These are phyloP conservation scores for Sebastes diaconus DNA, from an alignment of 2,797 vertebrate genomes.

Conservation along the genomic window DNA sequence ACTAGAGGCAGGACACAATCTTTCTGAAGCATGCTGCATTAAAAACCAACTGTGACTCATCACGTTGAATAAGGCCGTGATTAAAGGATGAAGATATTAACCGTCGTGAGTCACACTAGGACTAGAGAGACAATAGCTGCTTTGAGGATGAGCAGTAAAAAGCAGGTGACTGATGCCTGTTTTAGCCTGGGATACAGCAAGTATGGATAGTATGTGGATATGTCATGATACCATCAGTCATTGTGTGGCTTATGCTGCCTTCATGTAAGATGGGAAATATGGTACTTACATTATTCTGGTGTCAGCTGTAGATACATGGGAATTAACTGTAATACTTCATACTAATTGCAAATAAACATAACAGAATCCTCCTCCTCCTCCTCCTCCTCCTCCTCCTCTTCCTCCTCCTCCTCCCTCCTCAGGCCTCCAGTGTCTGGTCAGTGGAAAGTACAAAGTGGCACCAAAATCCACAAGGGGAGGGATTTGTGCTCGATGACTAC, in stretches of 20 bases:
- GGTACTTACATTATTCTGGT: not conserved
- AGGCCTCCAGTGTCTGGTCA: conserved; percentile 82
- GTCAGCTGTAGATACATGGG: not conserved
- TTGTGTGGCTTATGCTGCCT: not conserved
- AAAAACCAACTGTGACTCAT: conserved; percentile 34
- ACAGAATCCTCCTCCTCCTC: not conserved
- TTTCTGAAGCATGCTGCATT: conserved; percentile 9
- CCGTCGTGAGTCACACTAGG: conserved; percentile 38
- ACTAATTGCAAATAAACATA: not conserved
- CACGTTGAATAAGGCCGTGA: conserved; percentile 22
- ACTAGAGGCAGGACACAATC: conserved; percentile 21
- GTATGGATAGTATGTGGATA: conserved; percentile 18
- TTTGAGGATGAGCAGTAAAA: conserved; percentile 34
- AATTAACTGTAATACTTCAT: not conserved
- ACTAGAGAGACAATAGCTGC: conserved; percentile 38
- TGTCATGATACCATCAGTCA: conserved; percentile 5
- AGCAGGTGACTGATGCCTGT: conserved; percentile 48
- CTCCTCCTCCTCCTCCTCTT: not conserved
- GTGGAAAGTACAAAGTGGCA: conserved; percentile 68
- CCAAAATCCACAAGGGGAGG: conserved; percentile 35
- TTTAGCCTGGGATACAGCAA: conserved; percentile 41
- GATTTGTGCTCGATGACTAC: conserved; percentile 79
- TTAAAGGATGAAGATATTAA: conserved; percentile 52
- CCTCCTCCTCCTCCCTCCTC: not conserved
- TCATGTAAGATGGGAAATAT: not conserved